A percentile compares a stretch with the other conserved stretches of the same genome.
These are phyloP conservation scores for Mactromeris polynyma DNA, from an alignment of 2,888 invertebrate genomes.

Conservation along the genomic window DNA sequence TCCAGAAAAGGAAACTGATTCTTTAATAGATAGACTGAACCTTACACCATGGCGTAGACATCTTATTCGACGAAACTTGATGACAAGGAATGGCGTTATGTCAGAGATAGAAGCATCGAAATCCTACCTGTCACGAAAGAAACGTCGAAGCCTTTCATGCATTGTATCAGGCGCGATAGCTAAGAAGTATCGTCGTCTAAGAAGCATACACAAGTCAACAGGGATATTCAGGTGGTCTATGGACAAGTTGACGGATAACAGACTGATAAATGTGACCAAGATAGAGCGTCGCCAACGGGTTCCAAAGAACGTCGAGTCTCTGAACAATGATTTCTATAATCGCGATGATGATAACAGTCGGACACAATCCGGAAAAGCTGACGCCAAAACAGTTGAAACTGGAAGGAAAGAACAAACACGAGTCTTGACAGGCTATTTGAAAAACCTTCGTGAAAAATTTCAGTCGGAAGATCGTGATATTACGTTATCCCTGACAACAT, in stretches of 20 bases:
- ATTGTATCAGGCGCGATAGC: constrained; percentile 1
- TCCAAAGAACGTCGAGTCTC: neutral
- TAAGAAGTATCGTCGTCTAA: constrained; percentile 6
- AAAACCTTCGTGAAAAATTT: constrained; percentile 2
- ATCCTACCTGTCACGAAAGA: neutral
- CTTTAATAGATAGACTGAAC: neutral
- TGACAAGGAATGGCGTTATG: neutral
- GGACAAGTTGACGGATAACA: too few species aligned
- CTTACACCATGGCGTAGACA: neutral
- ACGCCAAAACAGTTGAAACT: constrained; percentile 12
- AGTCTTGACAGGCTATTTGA: constrained; percentile 35
- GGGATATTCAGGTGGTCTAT: too few species aligned
- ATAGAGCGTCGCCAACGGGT: neutral
- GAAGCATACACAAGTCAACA: neutral
- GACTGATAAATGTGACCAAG: too few species aligned
- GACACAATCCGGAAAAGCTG: constrained; percentile 20
- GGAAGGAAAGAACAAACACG: neutral
- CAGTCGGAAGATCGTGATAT: constrained; percentile 46
- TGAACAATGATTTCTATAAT: neutral
- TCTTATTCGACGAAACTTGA: neutral
- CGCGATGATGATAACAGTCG: constrained; percentile 12
- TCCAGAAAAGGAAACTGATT: neutral
- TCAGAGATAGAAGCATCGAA: neutral
- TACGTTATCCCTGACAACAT: constrained; percentile 34
- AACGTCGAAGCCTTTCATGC: neutral